A percentile compares a stretch with the other conserved stretches of the same genome.
These are phyloP conservation scores for Dermochelys coriacea DNA, from an alignment of 2,797 vertebrate genomes.

Conservation along the genomic window DNA sequence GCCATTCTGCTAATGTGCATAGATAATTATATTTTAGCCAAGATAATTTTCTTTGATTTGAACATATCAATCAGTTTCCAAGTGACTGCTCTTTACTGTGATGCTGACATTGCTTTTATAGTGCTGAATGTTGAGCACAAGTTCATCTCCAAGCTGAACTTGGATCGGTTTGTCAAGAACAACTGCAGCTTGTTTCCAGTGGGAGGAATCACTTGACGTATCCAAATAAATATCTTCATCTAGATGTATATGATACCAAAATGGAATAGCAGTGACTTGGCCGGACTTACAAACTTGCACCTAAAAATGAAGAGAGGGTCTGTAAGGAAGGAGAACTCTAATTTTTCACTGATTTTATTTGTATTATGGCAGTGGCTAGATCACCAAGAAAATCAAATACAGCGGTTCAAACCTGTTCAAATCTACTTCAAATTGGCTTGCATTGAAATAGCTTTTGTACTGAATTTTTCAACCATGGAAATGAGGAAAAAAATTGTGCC, in stretches of 20 bases:
- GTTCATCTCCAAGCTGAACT: conserved; percentile 86
- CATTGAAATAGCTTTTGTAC: neutral
- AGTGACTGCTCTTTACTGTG: conserved; percentile 62
- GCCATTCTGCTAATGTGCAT: neutral
- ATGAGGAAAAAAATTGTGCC: fast-evolving
- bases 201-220: conserved; percentile 89
- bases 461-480: neutral
- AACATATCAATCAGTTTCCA: neutral
- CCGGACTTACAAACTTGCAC: conserved; percentile 86
- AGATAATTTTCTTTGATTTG: neutral
- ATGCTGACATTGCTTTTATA: conserved; percentile 95
- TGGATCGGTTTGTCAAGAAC: conserved; percentile 90
- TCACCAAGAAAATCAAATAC: neutral
- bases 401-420: neutral
- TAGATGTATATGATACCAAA: conserved; percentile 95
- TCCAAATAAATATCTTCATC: conserved; percentile 88
- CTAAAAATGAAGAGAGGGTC: conserved; percentile 73
- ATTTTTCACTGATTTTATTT: neutral
- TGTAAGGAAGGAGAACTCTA: neutral
- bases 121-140: conserved; percentile 87
- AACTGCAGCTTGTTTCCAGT: conserved; percentile 97
- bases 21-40: neutral
- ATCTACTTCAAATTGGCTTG: neutral
- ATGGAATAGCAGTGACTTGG: conserved; percentile 92
- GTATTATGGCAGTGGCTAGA: neutral